A percentile compares a stretch with the other conserved stretches of the same genome.
These are phyloP conservation scores for Diorhabda sublineata DNA, from an alignment of 1,140 invertebrate species.

Conservation along the genomic window DNA sequence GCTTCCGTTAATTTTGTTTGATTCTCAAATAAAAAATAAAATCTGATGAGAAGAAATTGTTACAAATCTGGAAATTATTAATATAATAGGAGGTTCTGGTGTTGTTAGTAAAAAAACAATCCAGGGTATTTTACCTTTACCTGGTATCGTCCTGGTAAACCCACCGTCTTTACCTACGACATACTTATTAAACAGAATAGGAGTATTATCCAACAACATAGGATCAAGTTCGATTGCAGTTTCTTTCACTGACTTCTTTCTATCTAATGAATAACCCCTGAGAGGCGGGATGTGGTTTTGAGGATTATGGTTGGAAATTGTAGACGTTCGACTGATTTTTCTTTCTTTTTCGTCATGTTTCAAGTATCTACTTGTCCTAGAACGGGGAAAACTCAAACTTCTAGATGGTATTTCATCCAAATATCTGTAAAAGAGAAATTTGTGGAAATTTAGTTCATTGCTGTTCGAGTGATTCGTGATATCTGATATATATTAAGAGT, in stretches of 20 bases:
- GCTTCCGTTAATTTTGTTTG: too few relatives aligned
- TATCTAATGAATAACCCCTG: conserved; percentile 47
- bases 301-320: conserved; percentile 3
- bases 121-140: conserved; percentile 21
- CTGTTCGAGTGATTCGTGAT: too few relatives aligned
- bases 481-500: too few relatives aligned
- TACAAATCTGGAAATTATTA: too few relatives aligned
- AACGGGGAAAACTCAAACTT: conserved; percentile 34
- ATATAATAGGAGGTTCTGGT: neutral
- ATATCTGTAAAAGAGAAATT: conserved; percentile 41
- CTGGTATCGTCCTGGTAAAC: conserved; percentile 30
- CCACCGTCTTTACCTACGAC: conserved; percentile 58
- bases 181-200: conserved; percentile 69
- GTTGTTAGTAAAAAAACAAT: neutral
- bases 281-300: conserved; percentile 10
- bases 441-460: too few relatives aligned
- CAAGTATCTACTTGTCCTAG: neutral
- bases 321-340: conserved; percentile 11
- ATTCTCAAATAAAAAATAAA: too few relatives aligned
- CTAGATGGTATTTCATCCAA: conserved; percentile 42
- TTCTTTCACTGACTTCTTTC: conserved; percentile 39
- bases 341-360: conserved; percentile 36
- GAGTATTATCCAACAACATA: conserved; percentile 49
- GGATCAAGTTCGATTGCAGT: conserved; percentile 40
- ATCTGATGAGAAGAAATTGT: too few relatives aligned